phyloP scores from a whole-genome alignment of 1,140 invertebrate species.

The Pseudomyrmex flavicornis region DNA sequence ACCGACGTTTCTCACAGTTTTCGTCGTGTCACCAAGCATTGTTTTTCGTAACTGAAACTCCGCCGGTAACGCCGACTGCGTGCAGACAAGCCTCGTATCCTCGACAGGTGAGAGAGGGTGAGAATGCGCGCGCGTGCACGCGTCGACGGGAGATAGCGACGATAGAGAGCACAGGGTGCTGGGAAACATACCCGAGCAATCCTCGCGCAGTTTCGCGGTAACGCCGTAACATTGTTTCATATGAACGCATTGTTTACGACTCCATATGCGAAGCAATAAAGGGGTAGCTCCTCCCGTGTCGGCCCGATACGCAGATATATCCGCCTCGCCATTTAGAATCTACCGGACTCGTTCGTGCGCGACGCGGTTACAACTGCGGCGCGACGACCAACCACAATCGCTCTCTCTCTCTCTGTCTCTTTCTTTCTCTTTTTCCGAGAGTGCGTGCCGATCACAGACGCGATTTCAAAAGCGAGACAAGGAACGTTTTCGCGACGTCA shows the following conservation, averaged over 20 bases:
- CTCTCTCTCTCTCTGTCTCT: not conserved
- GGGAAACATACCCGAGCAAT: conserved; percentile 44
- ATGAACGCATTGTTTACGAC: conserved; percentile 68
- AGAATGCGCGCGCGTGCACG: not conserved
- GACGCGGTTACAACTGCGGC: conserved; percentile 31
- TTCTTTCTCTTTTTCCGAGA: not conserved
- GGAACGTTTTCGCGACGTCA: conserved; percentile 16
- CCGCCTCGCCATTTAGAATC: conserved; percentile 55
- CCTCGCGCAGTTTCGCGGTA: conserved; percentile 55
- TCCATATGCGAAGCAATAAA: conserved; percentile 62
- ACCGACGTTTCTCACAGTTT: conserved; percentile 52
- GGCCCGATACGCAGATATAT: conserved; percentile 54
- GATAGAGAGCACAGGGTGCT: conserved; percentile 28
- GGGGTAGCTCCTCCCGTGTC: conserved; percentile 22
- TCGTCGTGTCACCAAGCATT: conserved; percentile 61
- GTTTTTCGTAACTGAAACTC: conserved; percentile 60
- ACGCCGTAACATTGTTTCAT: conserved; percentile 65
- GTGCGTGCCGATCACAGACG: not conserved
- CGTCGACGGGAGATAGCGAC: not conserved
- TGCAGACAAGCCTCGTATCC: conserved; percentile 34
- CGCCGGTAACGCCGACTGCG: conserved; percentile 3
- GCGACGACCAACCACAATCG: conserved; percentile 19
- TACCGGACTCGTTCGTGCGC: conserved; percentile 46
- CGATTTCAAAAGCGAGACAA: conserved; percentile 21
- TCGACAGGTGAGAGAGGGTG: conserved; percentile 15